Base-by-base conservation (phyloP, 2,113 vertebrate species). In the Onychostruthus taczanowskii region DNA sequence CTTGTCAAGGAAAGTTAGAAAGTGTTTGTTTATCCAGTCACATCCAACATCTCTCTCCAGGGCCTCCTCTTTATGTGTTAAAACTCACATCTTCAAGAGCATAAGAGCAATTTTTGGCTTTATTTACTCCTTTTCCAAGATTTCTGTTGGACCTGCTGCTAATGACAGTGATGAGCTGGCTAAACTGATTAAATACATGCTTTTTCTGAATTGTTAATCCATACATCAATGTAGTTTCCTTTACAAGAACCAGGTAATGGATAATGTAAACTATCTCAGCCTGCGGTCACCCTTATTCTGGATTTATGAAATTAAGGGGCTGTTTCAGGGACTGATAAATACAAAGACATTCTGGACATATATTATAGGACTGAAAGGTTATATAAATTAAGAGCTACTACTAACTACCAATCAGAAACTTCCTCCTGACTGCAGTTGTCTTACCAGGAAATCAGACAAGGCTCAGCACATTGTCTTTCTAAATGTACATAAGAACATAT, bases 21-120 rank as follows among this genome's bases (percentile, higher is more conserved):
- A 95, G 79, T 11, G 12, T 77, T 92, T 94, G 58, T 90, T 89
- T 95, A 92, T 28, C 28, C 84, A 78, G 35, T 37, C 86, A 87
- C 1, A 2, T 92, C 87, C 84, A 93, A 79, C 18, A 76, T 15
- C 33, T 46, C 55, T 87, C 61, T 91, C 83, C 46, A 77, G 50
- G 66, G 84, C 13, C 73, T 76, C 80, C 75, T 74, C 44, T 41
- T 96, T 30, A 37, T 53, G 73, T 15, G 39, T 39, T 82, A 78
- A 56, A 92, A 66, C 20, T 89, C 56, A 47, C 16, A 89, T 52
- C 47, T 63, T 89, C 53, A 68, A 75, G 50, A 91, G 53, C 2
- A 1, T 70, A 24, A 31, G 61, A 93, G 9, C 31, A 69, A 46
- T 56, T 85, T 92, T 94, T 59, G 15, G 17, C 27, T 89, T 87